Base-by-base conservation (phyloP, 2,797 vertebrate species). In the Melanotaenia maccullochi region DNA sequence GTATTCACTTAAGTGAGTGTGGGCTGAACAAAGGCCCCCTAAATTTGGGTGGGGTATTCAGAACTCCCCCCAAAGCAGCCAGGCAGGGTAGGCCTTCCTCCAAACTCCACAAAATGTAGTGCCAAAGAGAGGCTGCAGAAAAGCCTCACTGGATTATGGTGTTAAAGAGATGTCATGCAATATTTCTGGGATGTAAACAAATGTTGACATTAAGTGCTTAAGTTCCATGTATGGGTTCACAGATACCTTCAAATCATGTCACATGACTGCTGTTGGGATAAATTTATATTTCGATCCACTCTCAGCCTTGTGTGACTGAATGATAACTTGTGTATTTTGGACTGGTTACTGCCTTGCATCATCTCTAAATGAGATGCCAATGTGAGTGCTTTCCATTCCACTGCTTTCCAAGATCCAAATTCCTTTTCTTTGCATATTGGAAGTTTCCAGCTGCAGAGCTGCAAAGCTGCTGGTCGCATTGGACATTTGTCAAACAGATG, bases 401-500 rank as follows among this genome's bases (percentile, higher is more conserved):
- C 28, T 44, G 52, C 69, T 75, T 80, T 88, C 77, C 79, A 72
- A 68, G 71, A 81, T 84, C 25, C 61, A 81, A 87, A 87, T 76
- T 72, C 42, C 22, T 70, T 81, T 30, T 84, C 54, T 82, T 88
- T 90, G 78, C 85, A 78, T 63, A 70, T 54, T 84, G 81, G 79
- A 88, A 81, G 85, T 82, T 92, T 90, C 87, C 87, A 90, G 70
- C 54, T 82, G 74, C 62, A 71, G 60, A 90, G 75, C 56, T 83
- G 73, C 62, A 71, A 55, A 71, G 67, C 75, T 76, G 68, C 75
- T 77, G 71, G 70, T 75, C 59, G 52, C 77, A 65, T 30, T 32
- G 12, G 60, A 63, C 59, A 58, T 81, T 89, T 86, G 87, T 75
- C 74, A 71, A 86, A 85, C 88, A 92, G 85, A 91, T 93, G 92